Percentiles rank a stretch among this genome's conserved stretches.
phyloP scores from a whole-genome alignment of 2,888 invertebrate genomes.

The Coleophora flavipennella region DNA sequence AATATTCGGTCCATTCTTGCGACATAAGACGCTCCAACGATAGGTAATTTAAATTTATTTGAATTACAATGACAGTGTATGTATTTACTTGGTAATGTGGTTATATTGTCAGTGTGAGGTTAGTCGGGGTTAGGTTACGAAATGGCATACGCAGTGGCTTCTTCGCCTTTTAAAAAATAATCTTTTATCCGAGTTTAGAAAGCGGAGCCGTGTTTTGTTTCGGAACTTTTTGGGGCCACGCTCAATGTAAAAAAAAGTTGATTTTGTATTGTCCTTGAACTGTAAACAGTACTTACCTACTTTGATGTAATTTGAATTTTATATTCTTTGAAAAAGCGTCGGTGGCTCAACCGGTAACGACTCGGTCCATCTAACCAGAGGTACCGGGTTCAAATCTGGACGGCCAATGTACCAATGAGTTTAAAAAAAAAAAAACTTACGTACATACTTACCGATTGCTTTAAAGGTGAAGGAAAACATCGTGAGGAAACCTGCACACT shows the following conservation, averaged over 20 bases:
- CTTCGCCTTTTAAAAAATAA: not conserved
- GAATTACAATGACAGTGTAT: constrained; percentile 54
- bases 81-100: constrained; percentile 59
- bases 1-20: constrained; percentile 37
- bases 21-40: constrained; percentile 28
- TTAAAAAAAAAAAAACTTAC: too few species aligned
- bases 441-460: too few species aligned
- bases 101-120: constrained; percentile 44
- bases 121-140: constrained; percentile 54
- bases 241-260: not conserved
- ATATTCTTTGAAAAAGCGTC: too few species aligned
- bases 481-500: too few species aligned
- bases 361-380: too few species aligned
- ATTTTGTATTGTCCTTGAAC: not conserved
- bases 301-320: too few species aligned
- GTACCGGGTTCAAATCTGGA: too few species aligned
- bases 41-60: constrained; percentile 61
- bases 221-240: not conserved
- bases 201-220: not conserved
- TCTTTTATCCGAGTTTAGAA: constrained; percentile 2
- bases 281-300: too few species aligned
- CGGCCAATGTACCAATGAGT: too few species aligned
- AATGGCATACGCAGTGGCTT: constrained; percentile 24
- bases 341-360: too few species aligned
- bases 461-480: too few species aligned